Conservation (phyloP, 2,888 invertebrate species). For the Stenodema calcarata region DNA sequence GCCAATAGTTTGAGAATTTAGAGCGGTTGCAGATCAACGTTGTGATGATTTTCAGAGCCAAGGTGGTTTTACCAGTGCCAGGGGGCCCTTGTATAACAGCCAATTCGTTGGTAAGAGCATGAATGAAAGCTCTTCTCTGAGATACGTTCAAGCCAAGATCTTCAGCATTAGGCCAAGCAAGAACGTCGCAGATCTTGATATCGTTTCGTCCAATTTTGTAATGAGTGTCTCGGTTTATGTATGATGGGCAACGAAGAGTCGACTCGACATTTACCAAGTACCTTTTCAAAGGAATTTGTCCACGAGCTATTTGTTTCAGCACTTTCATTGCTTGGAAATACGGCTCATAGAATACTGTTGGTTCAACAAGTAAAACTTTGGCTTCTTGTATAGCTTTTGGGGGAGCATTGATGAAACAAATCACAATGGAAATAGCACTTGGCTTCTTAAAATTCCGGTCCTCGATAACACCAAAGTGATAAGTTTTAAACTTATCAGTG, state of each 20-base stretch:
- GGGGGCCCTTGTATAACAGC: constrained; percentile 86
- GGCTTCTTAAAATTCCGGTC: constrained; percentile 62
- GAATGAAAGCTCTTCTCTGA: constrained; percentile 72
- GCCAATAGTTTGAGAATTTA: constrained; percentile 66
- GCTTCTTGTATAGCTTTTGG: constrained; percentile 61
- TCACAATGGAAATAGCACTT: constrained; percentile 34
- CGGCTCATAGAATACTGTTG: constrained; percentile 81
- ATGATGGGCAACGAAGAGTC: constrained; percentile 61
- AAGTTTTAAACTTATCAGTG: constrained; percentile 70
- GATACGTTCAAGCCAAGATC: constrained; percentile 69
- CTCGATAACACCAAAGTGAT: constrained; percentile 74
- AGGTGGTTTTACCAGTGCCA: constrained; percentile 84
- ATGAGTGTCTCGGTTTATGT: constrained; percentile 58
- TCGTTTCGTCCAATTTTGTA: constrained; percentile 47
- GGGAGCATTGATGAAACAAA: constrained; percentile 59
- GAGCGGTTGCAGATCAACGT: constrained; percentile 64
- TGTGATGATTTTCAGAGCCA: constrained; percentile 77
- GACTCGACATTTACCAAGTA: constrained; percentile 69
- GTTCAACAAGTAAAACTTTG: constrained; percentile 74
- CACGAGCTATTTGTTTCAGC: constrained; percentile 67
- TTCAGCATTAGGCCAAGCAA: constrained; percentile 57
- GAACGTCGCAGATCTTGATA: constrained; percentile 46
- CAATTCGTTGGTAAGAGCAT: constrained; percentile 75
- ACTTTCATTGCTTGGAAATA: constrained; percentile 77
- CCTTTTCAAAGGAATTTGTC: constrained; percentile 71